Evolutionary conservation across 2,888 invertebrate genomes (phyloP).

Genomic region (Caenorhabditis sp.): DNA sequence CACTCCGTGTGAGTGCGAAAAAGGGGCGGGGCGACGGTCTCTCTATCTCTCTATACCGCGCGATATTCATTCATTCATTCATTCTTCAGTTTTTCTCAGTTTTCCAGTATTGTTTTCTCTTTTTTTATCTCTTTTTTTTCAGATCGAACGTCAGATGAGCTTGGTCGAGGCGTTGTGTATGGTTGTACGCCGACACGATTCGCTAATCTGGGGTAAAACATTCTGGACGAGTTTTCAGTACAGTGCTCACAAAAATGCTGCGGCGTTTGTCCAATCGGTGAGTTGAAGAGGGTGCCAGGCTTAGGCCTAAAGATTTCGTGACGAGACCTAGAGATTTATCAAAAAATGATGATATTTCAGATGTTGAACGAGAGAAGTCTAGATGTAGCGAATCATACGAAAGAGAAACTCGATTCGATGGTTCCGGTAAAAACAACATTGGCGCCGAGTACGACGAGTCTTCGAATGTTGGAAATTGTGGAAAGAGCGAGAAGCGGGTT

Average conservation of each 20-base stretch:
- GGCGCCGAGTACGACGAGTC: constrained; percentile 15
- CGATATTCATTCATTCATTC: too few species aligned
- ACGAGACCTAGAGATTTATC: too few species aligned
- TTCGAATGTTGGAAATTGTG: constrained; percentile 8
- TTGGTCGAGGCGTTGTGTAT: constrained; percentile 38
- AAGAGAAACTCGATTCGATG: not conserved
- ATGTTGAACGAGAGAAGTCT: not conserved
- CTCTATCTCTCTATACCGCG: too few species aligned
- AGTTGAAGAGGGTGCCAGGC: too few species aligned
- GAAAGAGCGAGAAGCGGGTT: constrained; percentile 21
- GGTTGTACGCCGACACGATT: constrained; percentile 27
- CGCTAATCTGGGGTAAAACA: constrained; percentile 15
- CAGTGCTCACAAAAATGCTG: not conserved
- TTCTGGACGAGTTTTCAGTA: constrained; percentile 18
- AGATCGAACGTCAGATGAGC: constrained; percentile 27
- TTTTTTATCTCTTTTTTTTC: not conserved
- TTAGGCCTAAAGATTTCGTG: too few species aligned
- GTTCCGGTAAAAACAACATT: constrained; percentile 23
- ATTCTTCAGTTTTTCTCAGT: too few species aligned
- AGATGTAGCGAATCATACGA: not conserved
- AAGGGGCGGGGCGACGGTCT: too few species aligned
- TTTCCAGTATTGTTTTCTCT: too few species aligned
- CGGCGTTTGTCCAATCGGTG: constrained; percentile 4
- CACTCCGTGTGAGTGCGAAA: too few species aligned
- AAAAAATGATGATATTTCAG: not conserved